Conservation (phyloP, 2,113 vertebrate species). For the Crotophaga sulcirostris region DNA sequence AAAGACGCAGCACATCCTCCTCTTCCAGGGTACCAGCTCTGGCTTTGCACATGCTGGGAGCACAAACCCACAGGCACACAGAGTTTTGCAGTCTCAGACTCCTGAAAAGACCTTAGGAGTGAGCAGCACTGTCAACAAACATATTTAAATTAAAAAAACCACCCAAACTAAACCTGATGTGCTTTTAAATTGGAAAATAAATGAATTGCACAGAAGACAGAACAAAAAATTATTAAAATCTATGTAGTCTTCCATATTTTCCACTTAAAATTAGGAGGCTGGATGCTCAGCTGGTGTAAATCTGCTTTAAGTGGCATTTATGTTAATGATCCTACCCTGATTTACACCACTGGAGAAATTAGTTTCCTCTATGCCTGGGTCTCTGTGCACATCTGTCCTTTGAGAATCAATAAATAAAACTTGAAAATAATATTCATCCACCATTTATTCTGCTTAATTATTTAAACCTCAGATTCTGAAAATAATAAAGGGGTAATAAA, state of each 20-base stretch:
- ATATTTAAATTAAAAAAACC: neutral
- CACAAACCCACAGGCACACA: neutral
- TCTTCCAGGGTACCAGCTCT: neutral
- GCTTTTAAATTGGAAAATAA: slow-evolving; percentile 22
- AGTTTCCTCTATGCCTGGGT: neutral
- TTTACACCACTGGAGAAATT: slow-evolving; percentile 12
- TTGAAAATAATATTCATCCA: neutral
- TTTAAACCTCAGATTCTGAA: slow-evolving; percentile 42
- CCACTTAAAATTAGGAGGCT: neutral
- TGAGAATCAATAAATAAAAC: neutral
- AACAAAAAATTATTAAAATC: slow-evolving; percentile 9
- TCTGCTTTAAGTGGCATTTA: neutral
- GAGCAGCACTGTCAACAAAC: neutral
- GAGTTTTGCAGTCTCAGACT: neutral
- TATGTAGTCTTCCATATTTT: neutral
- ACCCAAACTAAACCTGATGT: neutral
- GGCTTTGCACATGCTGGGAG: neutral
- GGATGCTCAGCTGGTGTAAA: slow-evolving; percentile 16
- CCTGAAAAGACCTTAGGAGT: neutral
- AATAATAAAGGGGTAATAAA: slow-evolving; percentile 57
- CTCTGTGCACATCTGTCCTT: neutral
- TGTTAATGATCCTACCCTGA: neutral
- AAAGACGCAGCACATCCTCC: neutral
- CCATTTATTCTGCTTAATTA: slow-evolving; percentile 50
- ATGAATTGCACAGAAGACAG: neutral